Conservation (phyloP, 2,113 vertebrate genomes). For the Bubo bubo region DNA sequence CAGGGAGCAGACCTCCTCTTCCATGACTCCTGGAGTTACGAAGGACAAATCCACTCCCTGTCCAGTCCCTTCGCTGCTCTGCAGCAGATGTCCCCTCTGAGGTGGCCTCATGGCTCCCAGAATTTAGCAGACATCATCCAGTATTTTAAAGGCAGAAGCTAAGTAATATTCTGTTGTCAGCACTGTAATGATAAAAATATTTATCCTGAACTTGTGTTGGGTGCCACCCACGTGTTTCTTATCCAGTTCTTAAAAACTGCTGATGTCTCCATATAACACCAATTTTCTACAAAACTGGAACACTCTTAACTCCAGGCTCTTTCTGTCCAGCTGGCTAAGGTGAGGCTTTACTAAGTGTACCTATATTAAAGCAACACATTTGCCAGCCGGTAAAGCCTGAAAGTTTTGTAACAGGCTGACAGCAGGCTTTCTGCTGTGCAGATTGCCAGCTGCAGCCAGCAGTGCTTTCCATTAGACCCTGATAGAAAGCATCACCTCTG, state of each 20-base stretch:
- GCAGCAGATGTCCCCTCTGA: background rate
- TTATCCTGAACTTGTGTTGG: background rate
- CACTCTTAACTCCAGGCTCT: background rate
- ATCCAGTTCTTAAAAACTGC: background rate
- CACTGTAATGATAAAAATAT: background rate
- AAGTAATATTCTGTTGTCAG: background rate
- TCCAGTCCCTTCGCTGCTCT: background rate
- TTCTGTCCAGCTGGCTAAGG: background rate
- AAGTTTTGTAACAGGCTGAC: background rate
- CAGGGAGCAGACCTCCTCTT: background rate
- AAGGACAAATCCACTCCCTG: background rate
- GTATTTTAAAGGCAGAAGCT: background rate
- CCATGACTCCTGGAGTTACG: rapidly evolving
- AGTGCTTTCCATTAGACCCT: background rate
- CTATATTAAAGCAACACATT: background rate
- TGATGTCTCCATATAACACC: background rate
- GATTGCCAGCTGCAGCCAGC: background rate
- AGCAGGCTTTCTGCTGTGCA: background rate
- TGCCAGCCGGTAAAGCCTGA: background rate
- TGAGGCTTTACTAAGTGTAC: background rate
- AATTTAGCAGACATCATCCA: background rate
- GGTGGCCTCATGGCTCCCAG: background rate
- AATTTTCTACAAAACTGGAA: background rate
- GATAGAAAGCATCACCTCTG: background rate
- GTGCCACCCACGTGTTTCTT: background rate